Evolutionary conservation across 2,888 invertebrate genomes (phyloP), one percentile per base, ranked within the genome.

Genomic region (Elysia crispata): DNA sequence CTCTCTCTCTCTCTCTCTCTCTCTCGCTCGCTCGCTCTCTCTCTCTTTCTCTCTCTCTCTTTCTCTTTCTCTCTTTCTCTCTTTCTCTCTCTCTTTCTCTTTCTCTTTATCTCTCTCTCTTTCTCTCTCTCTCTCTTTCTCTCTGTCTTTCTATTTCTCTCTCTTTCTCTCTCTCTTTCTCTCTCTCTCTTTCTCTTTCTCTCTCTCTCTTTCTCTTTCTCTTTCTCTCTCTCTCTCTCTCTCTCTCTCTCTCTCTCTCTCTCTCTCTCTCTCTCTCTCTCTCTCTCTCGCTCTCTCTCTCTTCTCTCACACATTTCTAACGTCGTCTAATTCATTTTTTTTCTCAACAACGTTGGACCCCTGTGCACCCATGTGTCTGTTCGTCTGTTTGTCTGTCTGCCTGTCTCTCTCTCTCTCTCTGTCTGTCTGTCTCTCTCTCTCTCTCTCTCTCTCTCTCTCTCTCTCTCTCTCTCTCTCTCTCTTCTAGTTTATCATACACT

Each of bases 221-320:
- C 31, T 75, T 33, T 30, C n/a, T 31, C 13, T 76, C 5, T 57
- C 11, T 33, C 64, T 76, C 25, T 11, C 41, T 41, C 11, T 41
- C 41, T 41, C 5, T 41, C 41, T 41, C 3, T 41, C 41, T 41
- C 5, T 41, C 41, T 31, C 18, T 75, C 60, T 60, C 75, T 60
- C 31, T 60, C 33, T 75, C 31, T 60, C n/a, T 75, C 31, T 60
- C 57, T 57, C 60, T 62, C 57, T 20, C 33, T 60, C 62, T 62
- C 57, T 54, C 62, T 60, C 60, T 60, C 25, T 28, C 31, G 28
- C 25, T 54, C 75, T 62, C 23, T 31, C 28, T 30, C 30, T 28
- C 31, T 75, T 33, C 13, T 76, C 5, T 57, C 11, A 18, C 64
- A 62, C 25, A 3, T 11, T 41, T 41, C 11, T 11, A 41, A 41